Evolutionary conservation across 1,140 invertebrate species (phyloP), one percentile per base, ranked within the genome.

Genomic region (Oscheius sp.): DNA sequence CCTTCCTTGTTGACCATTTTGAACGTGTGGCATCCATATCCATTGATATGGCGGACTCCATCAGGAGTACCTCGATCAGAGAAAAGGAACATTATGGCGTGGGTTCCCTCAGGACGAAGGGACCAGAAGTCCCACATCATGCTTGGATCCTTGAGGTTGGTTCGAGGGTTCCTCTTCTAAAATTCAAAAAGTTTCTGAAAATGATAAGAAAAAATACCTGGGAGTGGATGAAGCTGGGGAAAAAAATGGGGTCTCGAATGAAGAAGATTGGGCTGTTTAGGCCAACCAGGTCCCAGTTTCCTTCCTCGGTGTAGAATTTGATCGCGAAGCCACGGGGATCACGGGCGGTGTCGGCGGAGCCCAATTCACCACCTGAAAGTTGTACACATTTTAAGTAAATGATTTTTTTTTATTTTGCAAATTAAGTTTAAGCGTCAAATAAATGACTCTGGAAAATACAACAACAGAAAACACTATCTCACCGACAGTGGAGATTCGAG

Each of bases 221-320:
- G 0, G 92, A 92, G 80, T 94, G 92, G 78, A 94, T 92, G 78
- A 95, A 94, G 78, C 90, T 91, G 3, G 92, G 91, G 86, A 97
- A 96, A 15, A 94, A 86, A 20, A 94, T 88, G 0, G 94, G 91
- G 85, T 97, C 94, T 36, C 93, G 89, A 75, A 96, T 91, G 84
- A 97, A 97, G 87, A 97, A 97, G 72, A 97, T 92, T 0, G 95
- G 94, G 0, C 93, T 96, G 82, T 97, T 97, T 85, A 96, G 96
- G n/a, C 94, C 93, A 31, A 77, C 93, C 10, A 93, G 31, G 61
- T 75, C 73, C 93, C 93, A 96, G 82, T 93, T 91, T 31, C 94
- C 94, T 81, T 95, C 92, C 73, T 95, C 93, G 3, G 94, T 95
- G 85, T 97, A 97, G 82, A 97, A 93, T 84, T 97, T 97, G 0